Evolutionary conservation across 1,140 invertebrate species (phyloP), one percentile per base, ranked within the genome.

Genomic region (Drosophila nebulosa): DNA sequence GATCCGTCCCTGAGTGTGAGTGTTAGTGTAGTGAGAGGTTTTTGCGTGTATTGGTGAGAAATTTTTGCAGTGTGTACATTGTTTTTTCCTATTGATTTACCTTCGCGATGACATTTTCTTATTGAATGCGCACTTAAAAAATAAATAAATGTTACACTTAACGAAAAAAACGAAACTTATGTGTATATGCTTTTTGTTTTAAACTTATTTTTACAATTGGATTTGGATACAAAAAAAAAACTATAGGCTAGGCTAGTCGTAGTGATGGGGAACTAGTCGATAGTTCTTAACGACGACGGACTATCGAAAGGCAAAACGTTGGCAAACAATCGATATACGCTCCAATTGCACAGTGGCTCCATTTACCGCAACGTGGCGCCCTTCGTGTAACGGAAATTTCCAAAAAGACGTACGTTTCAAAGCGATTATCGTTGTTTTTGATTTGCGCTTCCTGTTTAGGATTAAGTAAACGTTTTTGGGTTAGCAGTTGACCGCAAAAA

Each of bases 101-200:
- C 81, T 86, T 86, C 81, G 81, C 78, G 81, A 86, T 86, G 81
- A 86, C 81, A 86, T 86, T 81, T 86, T 86, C 78, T 86, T 88
- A 78, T 86, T 88, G 69, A 81, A 78, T 73, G 74, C 81, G 79
- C 81, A 88, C 81, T 86, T 86, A 86, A 81, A 86, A 78, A 85
- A 86, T 81, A 86, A 86, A 86, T 88, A 78, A 88, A 67, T 68
- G 64, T 75, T 65, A 88, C 81, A 86, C 81, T 78, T 69, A 86
- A 84, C 81, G 80, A 84, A 84, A 86, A 88, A 86, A 88, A 78
- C 61, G 70, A 77, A 81, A 81, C 74, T 78, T 78, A 88, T 88
- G 64, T 66, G 78, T 88, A 74, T 69, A 86, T 88, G 81, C 58
- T 86, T 77, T 60, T 72, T 81, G 74, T 72, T 80, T 46, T 73